Evolutionary conservation across 2,797 vertebrate genomes (phyloP).

Genomic region (Chelon labrosus): DNA sequence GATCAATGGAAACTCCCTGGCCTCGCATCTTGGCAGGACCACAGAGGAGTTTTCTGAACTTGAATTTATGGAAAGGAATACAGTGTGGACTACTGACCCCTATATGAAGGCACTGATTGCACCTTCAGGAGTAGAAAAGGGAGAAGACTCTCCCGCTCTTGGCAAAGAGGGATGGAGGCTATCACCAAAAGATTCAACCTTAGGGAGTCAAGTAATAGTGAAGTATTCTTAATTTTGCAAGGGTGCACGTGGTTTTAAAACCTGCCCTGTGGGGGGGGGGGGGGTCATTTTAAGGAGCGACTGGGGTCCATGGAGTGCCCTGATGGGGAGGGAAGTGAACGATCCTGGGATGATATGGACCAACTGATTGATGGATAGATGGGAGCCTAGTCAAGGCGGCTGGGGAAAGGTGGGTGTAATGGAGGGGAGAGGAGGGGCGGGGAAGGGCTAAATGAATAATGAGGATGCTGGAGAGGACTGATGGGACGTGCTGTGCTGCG

Average conservation of each 20-base stretch:
- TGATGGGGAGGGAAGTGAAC: conserved; percentile 16
- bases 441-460: conserved; percentile 77
- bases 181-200: conserved; percentile 6
- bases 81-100: conserved; percentile 25
- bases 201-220: background rate
- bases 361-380: conserved; percentile 26
- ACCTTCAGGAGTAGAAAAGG: background rate
- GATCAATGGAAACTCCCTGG: conserved; percentile 63
- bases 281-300: conserved; percentile 14
- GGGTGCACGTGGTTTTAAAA: background rate
- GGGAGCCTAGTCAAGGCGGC: conserved; percentile 27
- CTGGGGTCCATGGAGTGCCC: conserved; percentile 31
- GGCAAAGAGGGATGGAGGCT: conserved; percentile 3
- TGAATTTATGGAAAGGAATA: conserved; percentile 33
- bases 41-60: conserved; percentile 44
- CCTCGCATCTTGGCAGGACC: conserved; percentile 47
- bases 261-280: background rate
- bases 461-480: conserved; percentile 57
- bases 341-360: conserved; percentile 30
- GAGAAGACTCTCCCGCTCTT: background rate
- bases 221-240: conserved; percentile 1
- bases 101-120: background rate
- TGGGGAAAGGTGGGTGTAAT: conserved; percentile 56
- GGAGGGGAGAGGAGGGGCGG: conserved; percentile 54
- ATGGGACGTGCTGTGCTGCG: conserved; percentile 60